Conservation (phyloP, 2,797 vertebrate species). For the Coregonus sp. region DNA sequence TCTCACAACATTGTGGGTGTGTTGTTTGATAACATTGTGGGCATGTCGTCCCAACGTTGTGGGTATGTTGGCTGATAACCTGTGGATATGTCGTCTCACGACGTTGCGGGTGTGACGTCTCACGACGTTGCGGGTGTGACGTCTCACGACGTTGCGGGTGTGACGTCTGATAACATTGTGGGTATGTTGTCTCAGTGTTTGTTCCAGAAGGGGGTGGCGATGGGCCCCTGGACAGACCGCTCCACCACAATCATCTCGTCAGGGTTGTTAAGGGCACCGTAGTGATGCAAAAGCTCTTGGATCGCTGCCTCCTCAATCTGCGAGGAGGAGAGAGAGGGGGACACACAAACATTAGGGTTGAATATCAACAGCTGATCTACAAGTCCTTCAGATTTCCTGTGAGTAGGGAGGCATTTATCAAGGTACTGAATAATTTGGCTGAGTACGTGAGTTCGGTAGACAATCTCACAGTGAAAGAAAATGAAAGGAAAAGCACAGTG, state of each 20-base stretch:
- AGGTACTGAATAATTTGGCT: neutral
- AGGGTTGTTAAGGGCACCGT: slow-evolving; percentile 87
- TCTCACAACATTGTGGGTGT: no score
- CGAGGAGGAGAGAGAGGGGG: slow-evolving; percentile 24
- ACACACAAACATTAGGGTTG: neutral
- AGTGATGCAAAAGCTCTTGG: slow-evolving; percentile 90
- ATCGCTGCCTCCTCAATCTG: slow-evolving; percentile 96
- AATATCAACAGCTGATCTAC: neutral
- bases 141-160: neutral
- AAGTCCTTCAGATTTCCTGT: neutral
- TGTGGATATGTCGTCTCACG: neutral
- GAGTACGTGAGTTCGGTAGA: neutral
- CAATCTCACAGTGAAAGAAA: neutral
- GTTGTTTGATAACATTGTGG: no score
- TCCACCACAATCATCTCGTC: slow-evolving; percentile 93
- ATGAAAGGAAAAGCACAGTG: neutral
- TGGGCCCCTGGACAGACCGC: slow-evolving; percentile 85
- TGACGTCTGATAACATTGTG: neutral
- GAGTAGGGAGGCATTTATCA: neutral
- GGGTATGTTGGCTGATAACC: no score
- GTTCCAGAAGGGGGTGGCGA: slow-evolving; percentile 92
- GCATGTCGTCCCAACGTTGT: no score
- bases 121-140: neutral
- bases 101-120: neutral
- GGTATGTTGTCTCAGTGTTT: slow-evolving; percentile 78